Percentiles rank a stretch among this genome's conserved stretches.
These are phyloP conservation scores for Electrona antarctica DNA, from an alignment of 2,113 vertebrate species.

Conservation along the genomic window DNA sequence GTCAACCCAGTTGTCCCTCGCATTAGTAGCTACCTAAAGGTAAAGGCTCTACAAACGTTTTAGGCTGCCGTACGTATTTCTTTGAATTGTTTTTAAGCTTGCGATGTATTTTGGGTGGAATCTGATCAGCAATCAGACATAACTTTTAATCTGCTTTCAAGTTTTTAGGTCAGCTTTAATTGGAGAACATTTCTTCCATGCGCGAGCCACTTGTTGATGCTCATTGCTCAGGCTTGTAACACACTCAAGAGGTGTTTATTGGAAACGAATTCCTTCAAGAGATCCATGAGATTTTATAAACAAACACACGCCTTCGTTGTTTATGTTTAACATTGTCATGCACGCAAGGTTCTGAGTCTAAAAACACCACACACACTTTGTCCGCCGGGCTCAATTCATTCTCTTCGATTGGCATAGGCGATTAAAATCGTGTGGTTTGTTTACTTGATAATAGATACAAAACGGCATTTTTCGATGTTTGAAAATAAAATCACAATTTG, in stretches of 20 bases:
- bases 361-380: background rate
- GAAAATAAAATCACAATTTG: background rate
- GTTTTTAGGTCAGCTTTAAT: no score
- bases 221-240: background rate
- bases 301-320: slow-evolving; percentile 16
- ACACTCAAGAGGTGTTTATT: slow-evolving; percentile 49
- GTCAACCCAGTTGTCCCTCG: no score
- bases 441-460: no score
- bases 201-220: slow-evolving; percentile 16
- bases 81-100: no score
- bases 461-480: no score
- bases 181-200: background rate
- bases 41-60: no score
- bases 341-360: slow-evolving; percentile 7
- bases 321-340: slow-evolving; percentile 36
- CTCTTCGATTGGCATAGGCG: background rate
- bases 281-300: slow-evolving; percentile 4
- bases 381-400: background rate
- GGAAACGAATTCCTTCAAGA: slow-evolving; percentile 36
- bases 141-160: no score
- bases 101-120: no score
- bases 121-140: no score
- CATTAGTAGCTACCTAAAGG: no score
- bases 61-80: no score
- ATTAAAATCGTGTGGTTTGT: no score